A percentile compares a stretch with the other conserved stretches of the same genome.
These are phyloP conservation scores for Brienomyrus longianalis DNA, from an alignment of 2,113 vertebrate species.

Conservation along the genomic window DNA sequence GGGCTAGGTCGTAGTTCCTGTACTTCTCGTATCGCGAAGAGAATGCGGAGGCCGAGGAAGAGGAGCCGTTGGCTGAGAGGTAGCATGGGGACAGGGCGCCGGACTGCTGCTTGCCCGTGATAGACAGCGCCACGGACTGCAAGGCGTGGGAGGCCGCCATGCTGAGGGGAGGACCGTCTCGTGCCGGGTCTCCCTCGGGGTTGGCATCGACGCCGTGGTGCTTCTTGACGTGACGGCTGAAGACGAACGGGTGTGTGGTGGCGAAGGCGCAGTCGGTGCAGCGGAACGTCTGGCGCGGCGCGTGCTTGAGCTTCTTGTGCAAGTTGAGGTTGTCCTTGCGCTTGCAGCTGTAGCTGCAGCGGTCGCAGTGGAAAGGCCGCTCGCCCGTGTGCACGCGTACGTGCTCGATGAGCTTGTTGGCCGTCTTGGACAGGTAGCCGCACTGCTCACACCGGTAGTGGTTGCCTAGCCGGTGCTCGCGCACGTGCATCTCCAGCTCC, in stretches of 20 bases:
- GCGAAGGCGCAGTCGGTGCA: slow-evolving; percentile 93
- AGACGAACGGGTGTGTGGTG: slow-evolving; percentile 96
- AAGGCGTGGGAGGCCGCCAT: slow-evolving; percentile 93
- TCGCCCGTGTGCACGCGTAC: slow-evolving; percentile 98
- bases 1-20: slow-evolving; percentile 86
- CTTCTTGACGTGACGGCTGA: slow-evolving; percentile 96
- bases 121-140: slow-evolving; percentile 54
- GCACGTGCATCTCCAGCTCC: slow-evolving; percentile 94
- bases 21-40: slow-evolving; percentile 76
- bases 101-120: slow-evolving; percentile 63
- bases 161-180: slow-evolving; percentile 68
- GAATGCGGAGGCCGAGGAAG: slow-evolving; percentile 67
- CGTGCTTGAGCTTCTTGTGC: slow-evolving; percentile 99
- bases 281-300: slow-evolving; percentile 91
- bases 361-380: slow-evolving; percentile 99
- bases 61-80: slow-evolving; percentile 61
- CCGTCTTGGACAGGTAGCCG: slow-evolving; percentile 98
- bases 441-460: slow-evolving; percentile 99
- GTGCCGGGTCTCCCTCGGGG: slow-evolving; percentile 52
- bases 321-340: slow-evolving; percentile 99
- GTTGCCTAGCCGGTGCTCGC: slow-evolving; percentile 95
- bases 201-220: slow-evolving; percentile 74
- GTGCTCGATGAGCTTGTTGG: slow-evolving; percentile 98
- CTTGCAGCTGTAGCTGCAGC: slow-evolving; percentile 99
- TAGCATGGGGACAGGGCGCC: slow-evolving; percentile 50